Conservation (phyloP, 2,797 vertebrate species). For the Acridotheres tristis region DNA sequence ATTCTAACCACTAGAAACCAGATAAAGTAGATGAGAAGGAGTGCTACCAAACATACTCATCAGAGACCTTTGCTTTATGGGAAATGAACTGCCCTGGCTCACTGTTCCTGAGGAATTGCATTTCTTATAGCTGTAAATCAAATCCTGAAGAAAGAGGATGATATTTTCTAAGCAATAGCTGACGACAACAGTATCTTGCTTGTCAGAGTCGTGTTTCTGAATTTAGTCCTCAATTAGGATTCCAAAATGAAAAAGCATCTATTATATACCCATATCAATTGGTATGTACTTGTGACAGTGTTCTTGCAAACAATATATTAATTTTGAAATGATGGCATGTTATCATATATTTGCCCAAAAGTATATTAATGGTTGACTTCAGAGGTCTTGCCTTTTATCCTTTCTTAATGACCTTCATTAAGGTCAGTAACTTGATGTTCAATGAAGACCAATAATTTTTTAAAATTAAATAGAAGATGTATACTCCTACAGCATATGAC, state of each 20-base stretch:
- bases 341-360: conserved; percentile 15
- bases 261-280: not conserved
- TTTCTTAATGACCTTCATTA: conserved; percentile 13
- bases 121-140: conserved; percentile 73
- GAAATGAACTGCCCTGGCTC: conserved; percentile 67
- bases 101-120: conserved; percentile 63
- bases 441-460: not conserved
- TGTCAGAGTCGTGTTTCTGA: conserved; percentile 63
- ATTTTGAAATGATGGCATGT: conserved; percentile 34
- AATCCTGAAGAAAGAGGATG: conserved; percentile 65
- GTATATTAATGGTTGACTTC: conserved; percentile 13
- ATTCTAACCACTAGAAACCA: conserved; percentile 69
- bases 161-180: conserved; percentile 68
- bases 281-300: not conserved
- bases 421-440: not conserved
- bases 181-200: conserved; percentile 62
- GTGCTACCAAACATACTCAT: conserved; percentile 64
- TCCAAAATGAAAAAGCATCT: conserved; percentile 64
- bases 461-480: conserved; percentile 57
- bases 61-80: conserved; percentile 74
- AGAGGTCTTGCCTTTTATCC: conserved; percentile 34
- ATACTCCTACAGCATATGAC: conserved; percentile 13
- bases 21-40: conserved; percentile 67
- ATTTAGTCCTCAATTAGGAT: conserved; percentile 76
- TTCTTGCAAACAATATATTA: conserved; percentile 19